Evolutionary conservation across 2,888 invertebrate genomes (phyloP).

Genomic region (Taphrorychus bicolor): DNA sequence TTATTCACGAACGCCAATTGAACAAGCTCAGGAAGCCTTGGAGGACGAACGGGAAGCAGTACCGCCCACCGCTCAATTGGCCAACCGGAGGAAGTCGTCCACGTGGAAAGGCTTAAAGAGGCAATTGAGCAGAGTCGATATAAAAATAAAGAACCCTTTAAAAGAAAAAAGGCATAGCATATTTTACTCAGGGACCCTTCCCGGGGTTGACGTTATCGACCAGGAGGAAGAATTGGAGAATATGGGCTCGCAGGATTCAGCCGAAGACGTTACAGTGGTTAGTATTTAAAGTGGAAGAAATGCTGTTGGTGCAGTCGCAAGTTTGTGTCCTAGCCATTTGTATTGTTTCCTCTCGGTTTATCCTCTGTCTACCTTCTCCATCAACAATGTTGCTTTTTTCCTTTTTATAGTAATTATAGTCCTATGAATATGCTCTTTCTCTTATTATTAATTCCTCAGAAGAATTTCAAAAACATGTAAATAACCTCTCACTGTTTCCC

Average conservation of each 20-base stretch:
- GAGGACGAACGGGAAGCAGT: conserved; percentile 54
- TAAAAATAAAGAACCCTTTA: conserved; percentile 68
- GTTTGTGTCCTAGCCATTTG: too few species aligned
- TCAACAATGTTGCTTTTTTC: too few species aligned
- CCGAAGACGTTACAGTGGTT: conserved; percentile 54
- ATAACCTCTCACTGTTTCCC: too few species aligned
- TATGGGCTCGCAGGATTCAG: conserved; percentile 54
- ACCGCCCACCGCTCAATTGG: conserved; percentile 54
- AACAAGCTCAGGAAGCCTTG: conserved; percentile 60
- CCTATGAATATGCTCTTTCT: too few species aligned
- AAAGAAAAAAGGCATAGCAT: conserved; percentile 60
- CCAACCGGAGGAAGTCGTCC: conserved; percentile 63
- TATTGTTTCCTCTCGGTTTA: too few species aligned
- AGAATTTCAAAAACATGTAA: too few species aligned
- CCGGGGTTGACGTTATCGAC: conserved; percentile 50
- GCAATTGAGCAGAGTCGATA: conserved; percentile 80
- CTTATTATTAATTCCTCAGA: too few species aligned
- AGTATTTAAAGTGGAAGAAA: too few species aligned
- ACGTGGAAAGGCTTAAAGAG: conserved; percentile 81
- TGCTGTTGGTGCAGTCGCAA: too few species aligned
- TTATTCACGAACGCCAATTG: conserved; percentile 62
- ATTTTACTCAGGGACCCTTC: conserved; percentile 55
- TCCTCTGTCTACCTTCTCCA: too few species aligned
- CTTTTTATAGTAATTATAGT: too few species aligned
- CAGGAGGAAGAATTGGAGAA: conserved; percentile 50